Evolutionary conservation across 2,797 vertebrate genomes (phyloP).

Genomic region (Bradypodion pumilum): DNA sequence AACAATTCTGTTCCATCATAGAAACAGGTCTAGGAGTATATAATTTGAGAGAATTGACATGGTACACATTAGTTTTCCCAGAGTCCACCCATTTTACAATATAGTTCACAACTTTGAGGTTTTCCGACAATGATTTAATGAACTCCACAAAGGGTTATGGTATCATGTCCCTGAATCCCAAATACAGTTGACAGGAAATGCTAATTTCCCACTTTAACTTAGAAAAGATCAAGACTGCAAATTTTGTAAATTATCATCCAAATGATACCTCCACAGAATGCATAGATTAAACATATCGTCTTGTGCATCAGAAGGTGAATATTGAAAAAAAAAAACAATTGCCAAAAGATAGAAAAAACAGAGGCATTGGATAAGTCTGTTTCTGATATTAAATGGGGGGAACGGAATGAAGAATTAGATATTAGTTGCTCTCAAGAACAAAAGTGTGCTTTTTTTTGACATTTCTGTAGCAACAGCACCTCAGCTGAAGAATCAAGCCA

Average conservation of each 20-base stretch:
- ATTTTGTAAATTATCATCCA: background rate
- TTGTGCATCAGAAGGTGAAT: background rate
- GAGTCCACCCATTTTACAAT: no score
- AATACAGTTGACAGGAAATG: background rate
- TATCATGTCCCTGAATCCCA: background rate
- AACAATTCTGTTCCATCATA: conserved; percentile 44
- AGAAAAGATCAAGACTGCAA: no score
- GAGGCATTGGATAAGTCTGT: no score
- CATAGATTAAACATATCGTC: background rate
- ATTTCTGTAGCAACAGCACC: background rate
- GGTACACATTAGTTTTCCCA: no score
- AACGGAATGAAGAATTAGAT: background rate
- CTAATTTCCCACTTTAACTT: background rate
- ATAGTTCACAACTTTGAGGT: conserved; percentile 24
- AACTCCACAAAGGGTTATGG: conserved; percentile 5
- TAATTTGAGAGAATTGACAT: no score
- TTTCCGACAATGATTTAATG: background rate
- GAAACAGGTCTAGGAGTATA: no score
- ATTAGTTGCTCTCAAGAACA: background rate
- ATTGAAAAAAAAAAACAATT: background rate
- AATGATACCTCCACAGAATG: background rate
- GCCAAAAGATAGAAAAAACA: background rate
- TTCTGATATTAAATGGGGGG: background rate
- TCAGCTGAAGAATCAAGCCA: background rate
- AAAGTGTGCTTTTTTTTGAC: background rate